Percentiles rank a stretch among this genome's conserved stretches.
Evolutionary conservation across 2,797 vertebrate genomes (phyloP).

Genomic region (Pachyuromys duprasi): DNA sequence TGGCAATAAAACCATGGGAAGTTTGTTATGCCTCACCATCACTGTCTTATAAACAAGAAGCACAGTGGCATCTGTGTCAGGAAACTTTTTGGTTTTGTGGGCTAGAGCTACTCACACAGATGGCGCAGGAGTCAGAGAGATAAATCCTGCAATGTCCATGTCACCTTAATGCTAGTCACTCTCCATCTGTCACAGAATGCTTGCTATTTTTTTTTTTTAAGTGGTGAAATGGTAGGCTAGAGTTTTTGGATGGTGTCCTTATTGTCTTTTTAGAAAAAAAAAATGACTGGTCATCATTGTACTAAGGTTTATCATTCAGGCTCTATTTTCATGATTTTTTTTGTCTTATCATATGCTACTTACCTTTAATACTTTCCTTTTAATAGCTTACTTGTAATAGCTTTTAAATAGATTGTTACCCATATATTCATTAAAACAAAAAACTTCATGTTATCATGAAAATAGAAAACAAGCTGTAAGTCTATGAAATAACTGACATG

Average conservation of each 20-base stretch:
- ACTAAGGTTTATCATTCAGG: constrained; percentile 22
- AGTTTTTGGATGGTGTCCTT: neutral
- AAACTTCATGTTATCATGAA: constrained; percentile 19
- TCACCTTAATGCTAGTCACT: neutral
- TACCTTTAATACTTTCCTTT: constrained; percentile 34
- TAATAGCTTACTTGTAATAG: neutral
- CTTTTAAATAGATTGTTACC: constrained; percentile 41
- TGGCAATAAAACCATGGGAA: constrained; percentile 37
- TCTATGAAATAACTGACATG: constrained; percentile 36
- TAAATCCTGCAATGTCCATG: neutral
- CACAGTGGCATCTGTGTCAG: neutral
- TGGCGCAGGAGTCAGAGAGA: neutral
- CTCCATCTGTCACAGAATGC: constrained; percentile 35
- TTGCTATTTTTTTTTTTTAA: constrained; percentile 27
- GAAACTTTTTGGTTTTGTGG: neutral
- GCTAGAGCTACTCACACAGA: neutral
- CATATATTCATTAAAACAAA: constrained; percentile 46
- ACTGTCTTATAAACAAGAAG: constrained; percentile 37
- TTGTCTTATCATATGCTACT: neutral
- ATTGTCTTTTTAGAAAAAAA: neutral
- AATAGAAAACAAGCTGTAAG: constrained; percentile 1
- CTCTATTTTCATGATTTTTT: neutral
- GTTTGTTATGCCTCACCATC: neutral
- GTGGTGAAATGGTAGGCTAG: neutral
- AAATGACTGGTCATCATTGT: no score